A percentile compares a stretch with the other conserved stretches of the same genome.
Conservation (phyloP, 1,140 invertebrate genomes). For the Panulirus ornatus region DNA sequence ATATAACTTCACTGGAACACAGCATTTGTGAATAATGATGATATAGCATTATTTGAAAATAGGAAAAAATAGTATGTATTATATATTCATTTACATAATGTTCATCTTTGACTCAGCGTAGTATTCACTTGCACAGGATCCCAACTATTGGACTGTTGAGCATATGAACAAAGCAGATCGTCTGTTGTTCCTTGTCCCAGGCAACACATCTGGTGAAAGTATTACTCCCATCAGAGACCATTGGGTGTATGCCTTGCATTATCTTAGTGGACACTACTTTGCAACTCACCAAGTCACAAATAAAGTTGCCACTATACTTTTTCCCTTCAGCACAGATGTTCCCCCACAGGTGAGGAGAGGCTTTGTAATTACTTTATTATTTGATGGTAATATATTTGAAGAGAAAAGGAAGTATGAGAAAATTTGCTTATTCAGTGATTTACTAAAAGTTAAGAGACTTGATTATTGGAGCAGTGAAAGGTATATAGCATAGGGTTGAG, state of each 20-base stretch:
- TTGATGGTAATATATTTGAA: too few relatives aligned
- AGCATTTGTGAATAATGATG: too few relatives aligned
- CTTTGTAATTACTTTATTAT: neutral
- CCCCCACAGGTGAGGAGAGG: slow-evolving; percentile 26
- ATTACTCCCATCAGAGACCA: slow-evolving; percentile 45
- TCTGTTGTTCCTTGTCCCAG: slow-evolving; percentile 46
- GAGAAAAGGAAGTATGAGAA: too few relatives aligned
- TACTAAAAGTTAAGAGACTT: too few relatives aligned
- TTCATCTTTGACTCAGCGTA: too few relatives aligned
- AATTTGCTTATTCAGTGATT: too few relatives aligned
- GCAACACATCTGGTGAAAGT: slow-evolving; percentile 31
- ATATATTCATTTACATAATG: too few relatives aligned
- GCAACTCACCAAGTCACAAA: slow-evolving; percentile 3
- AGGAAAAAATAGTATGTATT: too few relatives aligned
- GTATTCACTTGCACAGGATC: slow-evolving; percentile 11
- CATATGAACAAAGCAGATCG: slow-evolving; percentile 32
- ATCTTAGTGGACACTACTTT: slow-evolving; percentile 45
- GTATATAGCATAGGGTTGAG: too few relatives aligned
- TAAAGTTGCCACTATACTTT: slow-evolving; percentile 29
- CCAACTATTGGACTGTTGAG: slow-evolving; percentile 54
- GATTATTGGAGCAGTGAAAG: too few relatives aligned
- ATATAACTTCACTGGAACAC: too few relatives aligned
- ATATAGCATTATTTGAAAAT: too few relatives aligned
- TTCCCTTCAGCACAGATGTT: slow-evolving; percentile 40
- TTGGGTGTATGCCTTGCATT: slow-evolving; percentile 35